Conservation (phyloP, 1,140 invertebrate species). For the Drosophila pectinifera region DNA sequence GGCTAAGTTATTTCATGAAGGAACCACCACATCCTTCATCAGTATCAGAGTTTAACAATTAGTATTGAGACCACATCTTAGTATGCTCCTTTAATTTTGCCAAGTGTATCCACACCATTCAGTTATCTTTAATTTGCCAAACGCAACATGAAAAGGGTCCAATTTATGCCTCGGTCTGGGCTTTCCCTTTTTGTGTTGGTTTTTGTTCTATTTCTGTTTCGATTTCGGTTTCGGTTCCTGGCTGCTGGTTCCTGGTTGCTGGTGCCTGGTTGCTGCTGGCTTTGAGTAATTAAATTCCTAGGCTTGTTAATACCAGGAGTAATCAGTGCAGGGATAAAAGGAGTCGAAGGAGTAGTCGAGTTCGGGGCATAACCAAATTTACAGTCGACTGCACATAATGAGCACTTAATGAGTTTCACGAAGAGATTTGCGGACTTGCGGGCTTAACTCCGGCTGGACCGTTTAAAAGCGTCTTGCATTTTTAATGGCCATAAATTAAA, state of each 20-base stretch:
- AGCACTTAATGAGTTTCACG: constrained; percentile 60
- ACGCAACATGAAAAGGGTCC: constrained; percentile 49
- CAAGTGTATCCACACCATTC: neutral
- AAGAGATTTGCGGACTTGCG: constrained; percentile 11
- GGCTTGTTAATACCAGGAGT: constrained; percentile 48
- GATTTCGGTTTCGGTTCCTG: constrained; percentile 9
- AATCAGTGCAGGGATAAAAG: constrained; percentile 37
- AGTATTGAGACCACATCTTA: no score
- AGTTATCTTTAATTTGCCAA: constrained; percentile 45
- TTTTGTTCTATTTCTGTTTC: constrained; percentile 8
- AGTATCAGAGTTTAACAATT: no score
- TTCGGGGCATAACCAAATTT: constrained; percentile 50
- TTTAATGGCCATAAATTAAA: constrained; percentile 33
- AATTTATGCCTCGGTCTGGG: constrained; percentile 28
- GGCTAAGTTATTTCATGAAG: no score
- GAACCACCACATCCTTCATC: no score
- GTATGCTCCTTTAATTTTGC: no score
- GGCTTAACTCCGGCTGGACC: constrained; percentile 2
- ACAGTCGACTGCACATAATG: constrained; percentile 64
- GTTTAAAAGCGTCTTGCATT: constrained; percentile 25
- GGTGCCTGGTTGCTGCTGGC: constrained; percentile 13
- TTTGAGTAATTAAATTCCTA: constrained; percentile 51
- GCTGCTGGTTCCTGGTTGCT: neutral
- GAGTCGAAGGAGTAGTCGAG: constrained; percentile 34
- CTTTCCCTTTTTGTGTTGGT: constrained; percentile 21